Evolutionary conservation across 2,113 vertebrate species (phyloP), one percentile per base, ranked within the genome.

Genomic region (Prietella phreatophila): DNA sequence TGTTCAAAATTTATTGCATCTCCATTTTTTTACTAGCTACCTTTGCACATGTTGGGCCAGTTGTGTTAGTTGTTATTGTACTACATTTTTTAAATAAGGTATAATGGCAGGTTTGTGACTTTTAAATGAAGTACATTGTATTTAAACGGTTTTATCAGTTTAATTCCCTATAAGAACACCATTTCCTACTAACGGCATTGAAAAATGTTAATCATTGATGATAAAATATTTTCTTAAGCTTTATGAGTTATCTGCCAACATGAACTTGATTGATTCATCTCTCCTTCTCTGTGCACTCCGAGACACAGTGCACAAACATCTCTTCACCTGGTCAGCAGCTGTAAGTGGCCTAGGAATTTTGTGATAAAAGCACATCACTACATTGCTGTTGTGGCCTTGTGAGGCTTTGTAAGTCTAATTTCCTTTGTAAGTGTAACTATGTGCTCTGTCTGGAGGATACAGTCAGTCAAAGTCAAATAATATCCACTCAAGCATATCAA

Each of bases 281-380:
- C 56, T 25, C 42, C n/a, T 17, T 76, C 71, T 6, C 56, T 63
- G 30, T 30, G 63, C 55, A 60, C 79, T 81, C 55, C 20, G n/a
- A 58, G 55, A 85, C 33, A n/a, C 42, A 47, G 19, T 85, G 80
- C 30, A 75, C 14, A 83, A 83, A 87, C 27, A n/a, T 55, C 17
- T 25, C 22, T 56, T 33, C 50, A 27, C 33, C 65, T 60, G 73
- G 65, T 78, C 55, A 50, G 84, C 55, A 30, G 71, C 71, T 71
- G 27, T 56, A 36, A 87, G 42, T 39, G 78, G 14, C 33, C 76
- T 60, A 50, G 30, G 25, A 79, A 86, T 9, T 0, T 8, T 50
- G 7, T 56, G 20, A 65, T 69, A 87, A 82, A 82, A 58, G 50
- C 39, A 25, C 39, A 86, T 86, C 75, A 79, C 36, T 75, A 85